Base-by-base conservation (phyloP, 64 coral and sea anemone genomes). In the Montipora efflorescens region DNA sequence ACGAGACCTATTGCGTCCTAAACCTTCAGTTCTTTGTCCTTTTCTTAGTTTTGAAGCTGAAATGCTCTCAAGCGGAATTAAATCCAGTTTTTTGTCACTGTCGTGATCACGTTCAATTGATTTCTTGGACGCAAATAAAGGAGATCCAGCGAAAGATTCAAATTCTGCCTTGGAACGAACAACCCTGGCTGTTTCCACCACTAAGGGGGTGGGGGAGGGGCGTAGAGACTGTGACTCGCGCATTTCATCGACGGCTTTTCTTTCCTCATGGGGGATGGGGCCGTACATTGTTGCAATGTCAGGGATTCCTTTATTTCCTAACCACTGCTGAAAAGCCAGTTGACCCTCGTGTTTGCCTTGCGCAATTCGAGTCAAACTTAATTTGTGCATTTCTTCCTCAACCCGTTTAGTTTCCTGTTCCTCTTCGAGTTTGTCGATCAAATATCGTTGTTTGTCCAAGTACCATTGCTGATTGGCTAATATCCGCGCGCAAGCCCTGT, bases 401-500 rank as follows among this genome's bases (percentile, higher is more conserved):
- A 89, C 16, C 12, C 91, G 87, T 23, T 53, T 94, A 5, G 59
- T 79, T 90, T 88, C 76, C 48, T 77, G 89, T 47, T 99, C 95
- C 52, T 94, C 76, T 44, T 95, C 86, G 23, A 96, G 92, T 86
- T 68, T 96, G 48, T 94, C 67, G 48, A 84, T 67, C n/a, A 94
- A 67, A 4, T 96, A 81, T 83, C 91, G 89, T 45, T 99, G 89
- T 64, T 99, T 99, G 75, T 99, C 90, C 5, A 99, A 58, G 12
- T 96, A 96, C 98, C 98, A 99, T 85, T 96, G 98, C 25, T 79
- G 88, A 70, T 96, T 92, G 9, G 90, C 85, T 7, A 99, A 76
- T 49, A 99, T 93, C 28, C 95, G 67, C 14, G 92, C 98, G 85
- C 98, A 99, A 11, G 59, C 48, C 51, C 98, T 94, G 44, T 96